Base-by-base conservation (phyloP, 2,797 vertebrate genomes). In the Geotrypetes seraphini region DNA sequence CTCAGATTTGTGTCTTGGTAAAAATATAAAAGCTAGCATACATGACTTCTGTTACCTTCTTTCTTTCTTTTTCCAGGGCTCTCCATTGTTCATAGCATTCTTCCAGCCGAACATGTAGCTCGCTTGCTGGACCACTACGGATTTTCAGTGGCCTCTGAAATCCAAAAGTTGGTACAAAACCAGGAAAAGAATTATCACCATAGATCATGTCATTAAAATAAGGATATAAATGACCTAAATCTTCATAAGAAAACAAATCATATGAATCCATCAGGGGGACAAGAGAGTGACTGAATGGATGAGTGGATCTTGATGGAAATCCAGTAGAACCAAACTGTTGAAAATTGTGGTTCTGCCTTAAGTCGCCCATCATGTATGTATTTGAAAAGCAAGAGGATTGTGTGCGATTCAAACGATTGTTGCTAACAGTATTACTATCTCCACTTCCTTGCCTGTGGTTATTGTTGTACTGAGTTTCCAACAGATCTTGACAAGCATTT, bases 61-160 rank as follows among this genome's bases (percentile, higher is more conserved):
- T 92, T 43, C 90, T 85, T 42, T 96, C 91, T 54, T 83, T 88
- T 66, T 93, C 85, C 73, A 99, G 62, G 65, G 75, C 65, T 70
- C 58, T 88, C 79, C 81, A 89, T 51, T 95, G 88, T 35, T 93
- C 84, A 3, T 73, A 87, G 50, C 91, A 93, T 40, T 96, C 81
- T 10, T 96, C 88, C 40, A 96, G 67, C 42, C 71, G 66, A 53
- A 77, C 29, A 16, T 85, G 79, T 28, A 94, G 79, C 40, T 91
- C 85, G 3, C 71, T 78, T 50, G 69, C 63, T 36, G 78, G 62
- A 47, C 65, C 69, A 29, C 63, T 75, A 15, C 61, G 69, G 40
- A 61, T 76, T 61, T 78, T 89, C 38, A 63, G 50, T 47, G 67
- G 54, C 53, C 69, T 68, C 28, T 76, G 65, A 44, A 78, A 52